Conservation (phyloP, 2,888 invertebrate species). For the Helobdella robusta region DNA sequence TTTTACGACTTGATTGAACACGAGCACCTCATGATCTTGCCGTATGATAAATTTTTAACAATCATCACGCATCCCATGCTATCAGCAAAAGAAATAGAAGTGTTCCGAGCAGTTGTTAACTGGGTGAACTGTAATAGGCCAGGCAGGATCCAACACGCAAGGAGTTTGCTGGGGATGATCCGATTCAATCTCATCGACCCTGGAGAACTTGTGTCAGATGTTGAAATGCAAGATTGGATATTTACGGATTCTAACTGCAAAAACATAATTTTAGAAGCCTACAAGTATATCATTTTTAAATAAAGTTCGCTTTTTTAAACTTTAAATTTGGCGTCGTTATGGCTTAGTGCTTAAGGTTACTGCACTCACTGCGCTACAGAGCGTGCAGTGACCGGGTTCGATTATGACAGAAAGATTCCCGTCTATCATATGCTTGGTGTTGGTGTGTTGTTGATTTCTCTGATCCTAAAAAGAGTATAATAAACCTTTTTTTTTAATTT, state of each 20-base stretch:
- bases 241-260: conserved; percentile 26
- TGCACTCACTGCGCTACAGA: too few relatives aligned
- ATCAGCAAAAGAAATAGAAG: conserved; percentile 26
- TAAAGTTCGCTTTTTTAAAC: too few relatives aligned
- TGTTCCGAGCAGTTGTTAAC: conserved; percentile 28
- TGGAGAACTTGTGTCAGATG: conserved; percentile 27
- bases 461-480: too few relatives aligned
- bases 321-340: too few relatives aligned
- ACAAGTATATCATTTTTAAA: conserved; percentile 27
- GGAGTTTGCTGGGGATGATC: conserved; percentile 23
- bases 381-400: too few relatives aligned
- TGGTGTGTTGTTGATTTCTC: too few relatives aligned
- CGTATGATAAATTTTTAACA: conserved; percentile 22
- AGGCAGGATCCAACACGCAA: conserved; percentile 18
- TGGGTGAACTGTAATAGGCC: conserved; percentile 29
- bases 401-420: too few relatives aligned
- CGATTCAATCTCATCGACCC: conserved; percentile 29
- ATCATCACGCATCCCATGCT: conserved; percentile 26
- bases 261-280: conserved; percentile 29
- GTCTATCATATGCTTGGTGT: too few relatives aligned
- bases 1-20: conserved; percentile 21
- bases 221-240: conserved; percentile 30
- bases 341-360: too few relatives aligned
- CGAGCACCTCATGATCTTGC: conserved; percentile 25
- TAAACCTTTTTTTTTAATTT: too few relatives aligned